Conservation (phyloP, 1,140 invertebrate genomes). For the Heliconius hewitsoni region DNA sequence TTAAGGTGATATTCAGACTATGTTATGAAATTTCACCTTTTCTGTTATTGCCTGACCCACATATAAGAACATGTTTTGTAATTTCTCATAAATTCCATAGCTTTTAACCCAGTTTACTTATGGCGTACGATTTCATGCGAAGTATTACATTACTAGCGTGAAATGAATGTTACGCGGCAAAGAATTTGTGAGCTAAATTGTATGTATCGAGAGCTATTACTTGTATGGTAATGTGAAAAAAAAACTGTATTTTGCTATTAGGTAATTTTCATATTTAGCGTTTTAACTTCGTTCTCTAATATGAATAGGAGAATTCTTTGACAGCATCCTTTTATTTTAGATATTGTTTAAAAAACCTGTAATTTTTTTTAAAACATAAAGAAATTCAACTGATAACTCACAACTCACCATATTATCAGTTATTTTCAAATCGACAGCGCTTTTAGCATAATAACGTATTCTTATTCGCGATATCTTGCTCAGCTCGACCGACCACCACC, state of each 20-base stretch:
- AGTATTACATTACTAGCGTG: slow-evolving; percentile 36
- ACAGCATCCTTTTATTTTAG: too few relatives aligned
- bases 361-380: not conserved
- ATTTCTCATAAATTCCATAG: slow-evolving; percentile 49
- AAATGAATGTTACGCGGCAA: slow-evolving; percentile 33
- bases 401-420: slow-evolving; percentile 64
- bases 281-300: not conserved
- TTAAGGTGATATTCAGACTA: not conserved
- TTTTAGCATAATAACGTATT: slow-evolving; percentile 65
- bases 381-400: not conserved
- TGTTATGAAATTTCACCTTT: slow-evolving; percentile 4
- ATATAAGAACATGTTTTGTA: slow-evolving; percentile 42
- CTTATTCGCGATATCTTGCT: slow-evolving; percentile 71
- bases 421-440: slow-evolving; percentile 65
- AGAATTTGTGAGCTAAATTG: slow-evolving; percentile 32
- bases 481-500: slow-evolving; percentile 36
- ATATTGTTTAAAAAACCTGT: not conserved
- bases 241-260: not conserved
- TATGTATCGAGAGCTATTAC: slow-evolving; percentile 11
- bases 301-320: too few relatives aligned
- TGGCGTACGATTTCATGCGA: slow-evolving; percentile 49
- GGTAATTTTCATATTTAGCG: not conserved
- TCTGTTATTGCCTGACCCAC: slow-evolving; percentile 1
- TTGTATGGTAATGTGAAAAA: not conserved
- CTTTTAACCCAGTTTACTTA: slow-evolving; percentile 62